Percentiles rank a stretch among this genome's conserved stretches.
phyloP scores from a whole-genome alignment of 2,113 vertebrate genomes.

The Beaufortia kweichowensis region DNA sequence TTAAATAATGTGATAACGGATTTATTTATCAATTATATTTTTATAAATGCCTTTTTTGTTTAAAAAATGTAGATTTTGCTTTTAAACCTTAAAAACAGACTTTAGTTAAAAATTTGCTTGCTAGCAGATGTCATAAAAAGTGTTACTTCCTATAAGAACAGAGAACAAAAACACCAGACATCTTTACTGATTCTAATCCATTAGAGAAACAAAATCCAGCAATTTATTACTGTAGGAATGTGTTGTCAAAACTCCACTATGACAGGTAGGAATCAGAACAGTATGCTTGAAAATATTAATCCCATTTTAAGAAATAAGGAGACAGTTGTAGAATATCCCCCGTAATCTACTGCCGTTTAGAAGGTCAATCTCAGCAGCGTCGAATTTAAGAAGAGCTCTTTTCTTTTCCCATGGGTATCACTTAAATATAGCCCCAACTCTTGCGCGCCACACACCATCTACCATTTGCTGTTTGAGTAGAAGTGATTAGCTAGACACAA shows the following conservation, averaged over 20 bases:
- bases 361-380: slow-evolving; percentile 87
- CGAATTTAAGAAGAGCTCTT: slow-evolving; percentile 83
- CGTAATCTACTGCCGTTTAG: slow-evolving; percentile 82
- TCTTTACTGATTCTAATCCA: slow-evolving; percentile 27
- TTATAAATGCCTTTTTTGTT: too few species aligned
- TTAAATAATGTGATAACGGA: too few species aligned
- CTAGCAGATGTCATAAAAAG: too few species aligned
- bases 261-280: slow-evolving; percentile 74
- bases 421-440: slow-evolving; percentile 89
- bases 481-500: slow-evolving; percentile 94
- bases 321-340: slow-evolving; percentile 77
- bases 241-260: slow-evolving; percentile 51
- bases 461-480: slow-evolving; percentile 95
- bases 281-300: slow-evolving; percentile 79
- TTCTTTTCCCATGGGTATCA: slow-evolving; percentile 91
- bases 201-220: slow-evolving; percentile 32
- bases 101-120: too few species aligned
- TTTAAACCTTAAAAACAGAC: not conserved
- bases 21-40: too few species aligned
- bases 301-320: slow-evolving; percentile 82
- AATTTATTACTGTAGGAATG: slow-evolving; percentile 49
- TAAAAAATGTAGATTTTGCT: too few species aligned
- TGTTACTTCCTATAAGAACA: too few species aligned
- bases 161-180: not conserved
- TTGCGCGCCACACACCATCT: slow-evolving; percentile 67